Conservation (phyloP, 2,888 invertebrate genomes). For the Syrphus vitripennis region DNA sequence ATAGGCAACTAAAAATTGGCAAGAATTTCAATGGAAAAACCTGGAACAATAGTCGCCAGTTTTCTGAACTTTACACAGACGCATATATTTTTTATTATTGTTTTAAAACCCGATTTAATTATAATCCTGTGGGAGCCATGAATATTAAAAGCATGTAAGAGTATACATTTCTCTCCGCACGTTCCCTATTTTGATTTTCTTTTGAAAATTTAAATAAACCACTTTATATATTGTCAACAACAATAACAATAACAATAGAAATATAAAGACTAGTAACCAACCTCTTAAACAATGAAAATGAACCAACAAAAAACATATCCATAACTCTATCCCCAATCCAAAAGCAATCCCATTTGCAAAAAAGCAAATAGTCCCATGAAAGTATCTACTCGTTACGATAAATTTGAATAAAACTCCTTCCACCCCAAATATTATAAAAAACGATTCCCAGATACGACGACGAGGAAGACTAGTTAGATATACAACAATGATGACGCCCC, state of each 20-base stretch:
- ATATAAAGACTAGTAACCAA: neutral
- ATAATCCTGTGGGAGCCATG: neutral
- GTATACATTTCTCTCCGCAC: neutral
- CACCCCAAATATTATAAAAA: neutral
- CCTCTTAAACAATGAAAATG: slow-evolving; percentile 6
- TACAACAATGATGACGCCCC: slow-evolving; percentile 54
- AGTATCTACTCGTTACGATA: slow-evolving; percentile 39
- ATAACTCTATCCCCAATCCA: slow-evolving; percentile 37
- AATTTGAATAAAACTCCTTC: slow-evolving; percentile 48
- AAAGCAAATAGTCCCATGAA: slow-evolving; percentile 39
- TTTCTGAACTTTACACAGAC: too few species aligned
- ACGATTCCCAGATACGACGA: neutral
- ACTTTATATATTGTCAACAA: slow-evolving; percentile 1
- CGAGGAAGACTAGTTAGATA: neutral
- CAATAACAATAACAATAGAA: neutral
- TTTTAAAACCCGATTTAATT: neutral
- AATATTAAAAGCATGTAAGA: neutral
- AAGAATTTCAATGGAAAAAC: too few species aligned
- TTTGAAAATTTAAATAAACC: neutral
- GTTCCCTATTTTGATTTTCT: neutral
- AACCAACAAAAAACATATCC: slow-evolving; percentile 33
- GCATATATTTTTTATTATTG: too few species aligned
- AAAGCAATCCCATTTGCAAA: slow-evolving; percentile 41
- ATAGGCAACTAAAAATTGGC: too few species aligned
- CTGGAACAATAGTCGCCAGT: too few species aligned